Evolutionary conservation across 2,888 invertebrate species (phyloP).

Genomic region (Ornithoptera alexandrae): DNA sequence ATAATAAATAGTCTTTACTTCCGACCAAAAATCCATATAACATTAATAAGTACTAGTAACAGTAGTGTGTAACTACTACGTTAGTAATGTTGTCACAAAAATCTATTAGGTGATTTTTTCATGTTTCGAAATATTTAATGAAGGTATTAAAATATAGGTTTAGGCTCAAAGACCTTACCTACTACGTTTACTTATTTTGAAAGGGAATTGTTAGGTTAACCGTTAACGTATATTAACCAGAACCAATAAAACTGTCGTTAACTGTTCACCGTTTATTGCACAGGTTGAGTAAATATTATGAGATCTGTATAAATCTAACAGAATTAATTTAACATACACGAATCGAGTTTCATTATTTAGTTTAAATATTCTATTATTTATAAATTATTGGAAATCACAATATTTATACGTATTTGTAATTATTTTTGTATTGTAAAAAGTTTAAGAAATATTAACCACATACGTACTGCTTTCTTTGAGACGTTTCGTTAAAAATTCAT

Average conservation of each 20-base stretch:
- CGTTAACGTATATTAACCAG: slow-evolving; percentile 11
- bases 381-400: neutral
- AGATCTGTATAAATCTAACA: neutral
- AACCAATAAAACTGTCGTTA: slow-evolving; percentile 16
- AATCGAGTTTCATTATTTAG: neutral
- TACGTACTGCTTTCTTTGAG: no score
- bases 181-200: slow-evolving; percentile 9
- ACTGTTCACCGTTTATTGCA: slow-evolving; percentile 9
- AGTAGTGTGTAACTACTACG: no score
- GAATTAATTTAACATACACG: neutral
- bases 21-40: no score
- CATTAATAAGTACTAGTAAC: no score
- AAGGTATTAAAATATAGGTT: neutral
- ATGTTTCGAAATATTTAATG: neutral
- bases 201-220: slow-evolving; percentile 6
- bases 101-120: no score
- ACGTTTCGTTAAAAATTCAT: no score
- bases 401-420: neutral
- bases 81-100: no score
- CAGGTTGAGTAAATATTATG: slow-evolving; percentile 3
- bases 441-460: no score
- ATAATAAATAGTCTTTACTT: no score
- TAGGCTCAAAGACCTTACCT: neutral
- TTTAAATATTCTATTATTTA: neutral
- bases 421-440: neutral